A percentile compares a stretch with the other conserved stretches of the same genome.
phyloP scores from a whole-genome alignment of 1,140 invertebrate species.

The Penaeus indicus region DNA sequence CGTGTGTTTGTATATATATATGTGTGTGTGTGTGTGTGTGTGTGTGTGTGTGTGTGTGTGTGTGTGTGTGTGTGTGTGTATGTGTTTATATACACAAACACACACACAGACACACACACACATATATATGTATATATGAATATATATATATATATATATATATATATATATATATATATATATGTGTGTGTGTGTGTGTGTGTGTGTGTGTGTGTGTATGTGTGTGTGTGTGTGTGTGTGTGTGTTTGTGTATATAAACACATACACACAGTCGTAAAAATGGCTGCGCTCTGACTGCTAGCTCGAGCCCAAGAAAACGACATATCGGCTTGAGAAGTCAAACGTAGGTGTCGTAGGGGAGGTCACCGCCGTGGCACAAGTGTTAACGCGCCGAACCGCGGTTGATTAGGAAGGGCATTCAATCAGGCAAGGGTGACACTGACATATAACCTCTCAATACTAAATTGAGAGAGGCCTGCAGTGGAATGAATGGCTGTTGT shows the following conservation, averaged over 20 bases:
- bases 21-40: background rate
- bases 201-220: background rate
- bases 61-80: background rate
- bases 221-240: background rate
- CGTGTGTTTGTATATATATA: background rate
- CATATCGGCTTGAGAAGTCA: no score
- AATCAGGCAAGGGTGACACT: no score
- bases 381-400: no score
- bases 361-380: no score
- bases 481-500: no score
- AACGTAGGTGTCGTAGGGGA: background rate
- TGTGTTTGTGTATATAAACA: conserved; percentile 10
- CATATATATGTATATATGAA: no score
- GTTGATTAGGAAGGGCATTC: no score
- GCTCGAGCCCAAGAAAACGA: no score
- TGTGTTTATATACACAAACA: background rate
- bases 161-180: conserved; percentile 34
- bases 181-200: background rate
- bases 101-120: no score
- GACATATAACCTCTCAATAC: no score
- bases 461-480: no score
- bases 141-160: conserved; percentile 7
- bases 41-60: background rate
- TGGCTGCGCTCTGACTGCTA: no score
- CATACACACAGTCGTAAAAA: background rate